These are phyloP conservation scores for Hymenopus coronatus DNA, from an alignment of 2,888 invertebrate genomes.

Conservation along the genomic window DNA sequence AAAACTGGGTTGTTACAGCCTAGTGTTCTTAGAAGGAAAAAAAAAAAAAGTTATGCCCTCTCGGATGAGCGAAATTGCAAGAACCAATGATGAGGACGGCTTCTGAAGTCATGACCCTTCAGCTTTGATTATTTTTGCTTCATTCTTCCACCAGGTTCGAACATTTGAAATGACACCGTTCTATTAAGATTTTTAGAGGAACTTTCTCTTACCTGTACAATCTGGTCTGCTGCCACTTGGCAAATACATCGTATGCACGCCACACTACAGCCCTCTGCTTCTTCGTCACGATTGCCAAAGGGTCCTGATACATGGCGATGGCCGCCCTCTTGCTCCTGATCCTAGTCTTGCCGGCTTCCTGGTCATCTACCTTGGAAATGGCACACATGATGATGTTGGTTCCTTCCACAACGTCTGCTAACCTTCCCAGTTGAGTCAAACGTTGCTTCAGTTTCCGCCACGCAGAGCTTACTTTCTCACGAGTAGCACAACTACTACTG, in stretches of 20 bases:
- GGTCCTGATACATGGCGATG: slow-evolving; percentile 40
- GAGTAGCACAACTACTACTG: not conserved
- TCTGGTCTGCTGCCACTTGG: slow-evolving; percentile 49
- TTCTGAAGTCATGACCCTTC: too few relatives aligned
- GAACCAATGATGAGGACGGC: too few relatives aligned
- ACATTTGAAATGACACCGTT: not conserved
- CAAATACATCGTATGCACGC: slow-evolving; percentile 45
- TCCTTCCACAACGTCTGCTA: not conserved
- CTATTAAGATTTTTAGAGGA: not conserved
- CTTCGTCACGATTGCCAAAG: slow-evolving; percentile 52
- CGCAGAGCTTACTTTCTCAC: not conserved
- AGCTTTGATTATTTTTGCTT: too few relatives aligned
- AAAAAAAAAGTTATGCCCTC: too few relatives aligned
- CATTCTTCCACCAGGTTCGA: not conserved
- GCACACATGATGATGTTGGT: not conserved
- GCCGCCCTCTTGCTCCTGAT: not conserved
- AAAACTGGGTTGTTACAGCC: too few relatives aligned
- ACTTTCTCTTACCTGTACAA: slow-evolving; percentile 51
- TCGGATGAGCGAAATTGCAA: too few relatives aligned
- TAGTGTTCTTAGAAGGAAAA: too few relatives aligned
- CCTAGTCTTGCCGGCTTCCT: not conserved
- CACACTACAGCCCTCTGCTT: slow-evolving; percentile 50
- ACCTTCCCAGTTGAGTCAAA: not conserved
- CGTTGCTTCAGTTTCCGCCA: not conserved
- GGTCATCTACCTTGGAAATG: not conserved